Conservation (phyloP, 2,113 vertebrate genomes). For the Dolichotis patagonum region DNA sequence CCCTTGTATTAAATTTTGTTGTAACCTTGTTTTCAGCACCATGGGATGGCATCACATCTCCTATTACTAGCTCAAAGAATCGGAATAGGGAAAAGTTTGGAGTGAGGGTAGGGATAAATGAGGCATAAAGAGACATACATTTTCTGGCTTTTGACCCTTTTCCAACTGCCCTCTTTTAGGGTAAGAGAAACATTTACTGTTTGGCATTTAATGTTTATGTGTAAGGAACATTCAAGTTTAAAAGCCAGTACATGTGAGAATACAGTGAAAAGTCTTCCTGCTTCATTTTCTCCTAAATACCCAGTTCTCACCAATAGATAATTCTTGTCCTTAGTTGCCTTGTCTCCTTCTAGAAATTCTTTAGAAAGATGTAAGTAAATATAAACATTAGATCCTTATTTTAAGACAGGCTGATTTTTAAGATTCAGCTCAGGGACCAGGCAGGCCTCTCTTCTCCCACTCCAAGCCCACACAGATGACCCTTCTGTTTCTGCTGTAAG, state of each 20-base stretch:
- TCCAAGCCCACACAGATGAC: background rate
- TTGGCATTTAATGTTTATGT: conserved; percentile 39
- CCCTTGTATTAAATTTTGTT: background rate
- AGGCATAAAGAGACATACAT: background rate
- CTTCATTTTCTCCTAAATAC: background rate
- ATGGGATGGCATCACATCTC: background rate
- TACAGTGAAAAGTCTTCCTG: background rate
- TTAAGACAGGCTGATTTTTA: background rate
- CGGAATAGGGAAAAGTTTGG: background rate
- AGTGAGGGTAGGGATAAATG: background rate
- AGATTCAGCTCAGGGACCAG: background rate
- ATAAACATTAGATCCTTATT: background rate
- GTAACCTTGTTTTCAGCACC: background rate
- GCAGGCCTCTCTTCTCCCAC: background rate
- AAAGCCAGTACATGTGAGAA: background rate
- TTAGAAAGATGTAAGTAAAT: background rate
- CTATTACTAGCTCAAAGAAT: background rate
- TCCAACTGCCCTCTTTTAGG: background rate
- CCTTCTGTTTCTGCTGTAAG: background rate
- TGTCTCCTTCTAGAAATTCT: conserved; percentile 34
- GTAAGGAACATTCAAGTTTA: background rate
- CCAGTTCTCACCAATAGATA: background rate
- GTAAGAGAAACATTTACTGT: background rate
- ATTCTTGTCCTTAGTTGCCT: background rate
- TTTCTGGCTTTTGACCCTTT: background rate